Evolutionary conservation across 2,113 vertebrate species (phyloP), one percentile per base, ranked within the genome.

Genomic region (Nibea coibor): DNA sequence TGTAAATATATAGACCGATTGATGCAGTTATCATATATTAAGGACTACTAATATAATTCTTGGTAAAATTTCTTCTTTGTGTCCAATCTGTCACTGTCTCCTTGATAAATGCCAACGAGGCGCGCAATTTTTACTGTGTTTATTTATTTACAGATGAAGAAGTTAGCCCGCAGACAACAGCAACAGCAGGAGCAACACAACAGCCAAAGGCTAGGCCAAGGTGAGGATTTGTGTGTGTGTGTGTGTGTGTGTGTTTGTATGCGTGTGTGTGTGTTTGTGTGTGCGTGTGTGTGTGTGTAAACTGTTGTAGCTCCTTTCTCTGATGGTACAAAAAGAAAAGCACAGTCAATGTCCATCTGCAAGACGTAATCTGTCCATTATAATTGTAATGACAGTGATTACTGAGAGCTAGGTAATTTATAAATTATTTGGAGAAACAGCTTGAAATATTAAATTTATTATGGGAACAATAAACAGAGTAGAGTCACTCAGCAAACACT

Each of bases 131-230:
- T 54, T 31, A 28, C 39, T 65, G 45, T 75, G 45, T 58, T 59
- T 22, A 67, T 83, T 72, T 78, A 19, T 65, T 71, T 61, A 39
- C 94, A 99, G 97, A 98, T 99, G 96, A 99, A 99, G 95, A 99
- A 99, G 88, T 86, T 99, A 79, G 97, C 97, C 0, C 93, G 97
- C 62, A 93, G 97, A 90, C 97, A 99, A 83, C 97, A 97, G 87
- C 97, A 98, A 81, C 97, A 98, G 84, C 97, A 98, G 88, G 97
- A 99, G 62, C 97, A 98, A 10, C 97, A 97, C 81, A 97, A 95
- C 86, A 95, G 95, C 0, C 97, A 97, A 89, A 95, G 97, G 86
- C 95, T 97, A 24, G 95, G 96, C 84, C 96, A 96, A 96, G 97
- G 97, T 98, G 91, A 87, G 73, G 67, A 57, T 57, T 75, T 54